Conservation (phyloP, 2,888 invertebrate species). For the Acanthosepion lycidas region DNA sequence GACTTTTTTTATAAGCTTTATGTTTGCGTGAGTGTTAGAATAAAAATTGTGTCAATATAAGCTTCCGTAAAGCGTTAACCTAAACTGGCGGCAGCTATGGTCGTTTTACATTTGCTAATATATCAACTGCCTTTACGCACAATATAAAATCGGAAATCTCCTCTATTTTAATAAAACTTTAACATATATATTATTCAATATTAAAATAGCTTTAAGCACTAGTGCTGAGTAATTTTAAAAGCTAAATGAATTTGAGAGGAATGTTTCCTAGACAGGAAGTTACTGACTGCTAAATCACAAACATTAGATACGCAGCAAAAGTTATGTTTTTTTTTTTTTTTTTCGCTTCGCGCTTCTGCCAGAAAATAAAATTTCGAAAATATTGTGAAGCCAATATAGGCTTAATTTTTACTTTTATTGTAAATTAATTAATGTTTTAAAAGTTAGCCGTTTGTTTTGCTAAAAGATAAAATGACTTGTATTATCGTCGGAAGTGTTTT, state of each 20-base stretch:
- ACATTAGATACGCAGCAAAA: conserved; percentile 34
- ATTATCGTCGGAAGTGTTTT: conserved; percentile 38
- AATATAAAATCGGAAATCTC: too few relatives aligned
- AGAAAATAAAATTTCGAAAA: not conserved
- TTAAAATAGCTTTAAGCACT: not conserved
- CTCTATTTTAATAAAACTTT: not conserved
- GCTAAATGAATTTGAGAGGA: not conserved
- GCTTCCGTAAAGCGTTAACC: too few relatives aligned
- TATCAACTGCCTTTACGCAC: too few relatives aligned
- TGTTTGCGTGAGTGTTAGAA: too few relatives aligned
- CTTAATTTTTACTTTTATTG: not conserved
- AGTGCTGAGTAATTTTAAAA: not conserved
- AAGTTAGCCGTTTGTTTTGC: not conserved
- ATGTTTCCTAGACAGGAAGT: not conserved
- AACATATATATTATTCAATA: too few relatives aligned
- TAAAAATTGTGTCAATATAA: too few relatives aligned
- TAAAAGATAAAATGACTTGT: not conserved
- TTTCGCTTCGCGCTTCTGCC: not conserved
- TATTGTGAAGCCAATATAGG: not conserved
- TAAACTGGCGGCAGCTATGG: too few relatives aligned
- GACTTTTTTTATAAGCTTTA: too few relatives aligned
- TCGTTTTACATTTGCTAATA: too few relatives aligned
- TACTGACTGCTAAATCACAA: conserved; percentile 38
- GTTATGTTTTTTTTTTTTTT: not conserved
- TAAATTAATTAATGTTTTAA: not conserved